These are phyloP conservation scores for Latrodectus geometricus DNA, from an alignment of 1,140 invertebrate species.

Conservation along the genomic window DNA sequence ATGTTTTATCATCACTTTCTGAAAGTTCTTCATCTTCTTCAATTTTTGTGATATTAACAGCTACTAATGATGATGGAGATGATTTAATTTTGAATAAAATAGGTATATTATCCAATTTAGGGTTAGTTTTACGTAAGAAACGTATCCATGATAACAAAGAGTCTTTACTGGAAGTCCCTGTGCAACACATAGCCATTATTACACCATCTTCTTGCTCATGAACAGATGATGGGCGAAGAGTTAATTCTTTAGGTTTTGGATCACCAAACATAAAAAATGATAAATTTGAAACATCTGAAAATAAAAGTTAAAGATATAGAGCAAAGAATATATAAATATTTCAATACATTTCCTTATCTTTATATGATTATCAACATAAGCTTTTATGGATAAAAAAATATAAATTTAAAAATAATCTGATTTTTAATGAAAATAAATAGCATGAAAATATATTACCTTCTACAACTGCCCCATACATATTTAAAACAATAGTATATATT, in stretches of 20 bases:
- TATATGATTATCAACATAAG: too few relatives aligned
- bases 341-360: too few relatives aligned
- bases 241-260: constrained; percentile 64
- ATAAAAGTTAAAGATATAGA: not conserved
- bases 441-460: too few relatives aligned
- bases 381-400: too few relatives aligned
- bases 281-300: constrained; percentile 68
- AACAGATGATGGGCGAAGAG: constrained; percentile 73
- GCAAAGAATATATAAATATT: too few relatives aligned
- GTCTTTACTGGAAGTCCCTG: constrained; percentile 81
- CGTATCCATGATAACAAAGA: constrained; percentile 93
- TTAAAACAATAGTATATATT: too few relatives aligned
- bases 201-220: constrained; percentile 96
- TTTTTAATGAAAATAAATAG: too few relatives aligned
- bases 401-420: too few relatives aligned
- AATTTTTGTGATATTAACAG: constrained; percentile 30
- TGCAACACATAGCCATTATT: constrained; percentile 86
- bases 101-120: constrained; percentile 79
- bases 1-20: not conserved
- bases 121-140: constrained; percentile 83
- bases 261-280: constrained; percentile 65
- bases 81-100: constrained; percentile 80
- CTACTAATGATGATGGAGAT: constrained; percentile 67
- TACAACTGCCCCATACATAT: too few relatives aligned
- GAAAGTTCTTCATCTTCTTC: not conserved